Conservation (phyloP, 1,140 invertebrate genomes). For the Saxidomus purpurata region DNA sequence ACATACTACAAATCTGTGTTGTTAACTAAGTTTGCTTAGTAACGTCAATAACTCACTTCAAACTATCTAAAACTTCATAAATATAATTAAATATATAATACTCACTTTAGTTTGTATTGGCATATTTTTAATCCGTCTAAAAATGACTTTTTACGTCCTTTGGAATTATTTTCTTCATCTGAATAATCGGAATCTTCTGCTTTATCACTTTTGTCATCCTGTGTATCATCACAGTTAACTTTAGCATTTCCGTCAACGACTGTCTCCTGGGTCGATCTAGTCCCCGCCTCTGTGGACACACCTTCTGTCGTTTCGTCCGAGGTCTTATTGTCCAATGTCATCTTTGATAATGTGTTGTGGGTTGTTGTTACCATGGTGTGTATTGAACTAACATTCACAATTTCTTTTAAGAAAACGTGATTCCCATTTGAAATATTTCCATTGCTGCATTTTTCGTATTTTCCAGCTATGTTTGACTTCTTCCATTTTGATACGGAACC, state of each 20-base stretch:
- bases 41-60: no score
- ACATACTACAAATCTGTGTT: no score
- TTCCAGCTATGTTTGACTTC: background rate
- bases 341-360: background rate
- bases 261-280: background rate
- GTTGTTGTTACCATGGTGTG: background rate
- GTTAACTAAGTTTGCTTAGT: no score
- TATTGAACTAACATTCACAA: constrained; percentile 5
- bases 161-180: constrained; percentile 20
- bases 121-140: constrained; percentile 41
- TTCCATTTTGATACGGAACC: constrained; percentile 29
- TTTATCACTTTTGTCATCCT: background rate
- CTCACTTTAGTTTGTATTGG: constrained; percentile 37
- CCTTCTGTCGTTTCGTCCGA: background rate
- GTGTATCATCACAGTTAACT: background rate
- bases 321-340: constrained; percentile 6
- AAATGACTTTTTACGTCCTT: constrained; percentile 21
- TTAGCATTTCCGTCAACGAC: background rate
- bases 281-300: background rate
- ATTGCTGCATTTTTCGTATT: constrained; percentile 38
- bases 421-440: constrained; percentile 26
- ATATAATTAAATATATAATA: background rate
- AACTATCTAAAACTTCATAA: no score
- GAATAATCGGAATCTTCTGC: background rate
- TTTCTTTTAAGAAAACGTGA: background rate